Evolutionary conservation across 2,113 vertebrate genomes (phyloP), one percentile per base, ranked within the genome.

Genomic region (Nanorana parkeri): DNA sequence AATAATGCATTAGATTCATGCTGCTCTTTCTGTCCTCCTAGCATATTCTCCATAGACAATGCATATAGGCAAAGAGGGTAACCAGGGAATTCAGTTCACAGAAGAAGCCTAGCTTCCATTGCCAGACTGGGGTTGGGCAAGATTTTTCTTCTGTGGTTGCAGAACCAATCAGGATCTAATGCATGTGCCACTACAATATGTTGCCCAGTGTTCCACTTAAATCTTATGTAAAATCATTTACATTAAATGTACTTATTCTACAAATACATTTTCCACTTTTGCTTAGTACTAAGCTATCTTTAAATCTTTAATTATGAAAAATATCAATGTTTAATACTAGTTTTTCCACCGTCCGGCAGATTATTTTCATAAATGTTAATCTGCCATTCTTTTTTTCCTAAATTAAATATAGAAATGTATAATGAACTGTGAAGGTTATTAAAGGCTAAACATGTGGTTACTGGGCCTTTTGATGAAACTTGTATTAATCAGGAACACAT

Each of bases 401-500:
- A 78, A 80, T 80, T 24, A 69, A 80, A 80, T 58, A 60, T 69
- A 41, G 60, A 81, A 81, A 61, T 65, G 24, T 60, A 64, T 81
- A 81, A 81, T 69, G 56, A 56, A 72, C 41, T 69, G 78, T 69
- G 60, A 73, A 81, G 69, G 79, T 81, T 65, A 73, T 55, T 65
- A 73, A 72, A 81, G 68, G 68, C 68, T 81, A 81, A 73, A 64
- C 20, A 73, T 72, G 21, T 21, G 8, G 55, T 29, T 61, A 23
- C 66, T 41, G 17, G 23, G 4, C 54, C 66, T 61, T 73, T 72
- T 65, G 68, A 61, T 72, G 32, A 73, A 81, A 65, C 61, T 26
- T 58, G n/a, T 69, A 60, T 69, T 82, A 82, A 74, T 74, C 61
- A 74, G 69, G 74, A 58, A 74, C 23, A 75, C 66, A 82, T 82